Percentiles rank a stretch among this genome's conserved stretches.
phyloP scores from a whole-genome alignment of 2,797 vertebrate species.

The Sebastes trivittatus region DNA sequence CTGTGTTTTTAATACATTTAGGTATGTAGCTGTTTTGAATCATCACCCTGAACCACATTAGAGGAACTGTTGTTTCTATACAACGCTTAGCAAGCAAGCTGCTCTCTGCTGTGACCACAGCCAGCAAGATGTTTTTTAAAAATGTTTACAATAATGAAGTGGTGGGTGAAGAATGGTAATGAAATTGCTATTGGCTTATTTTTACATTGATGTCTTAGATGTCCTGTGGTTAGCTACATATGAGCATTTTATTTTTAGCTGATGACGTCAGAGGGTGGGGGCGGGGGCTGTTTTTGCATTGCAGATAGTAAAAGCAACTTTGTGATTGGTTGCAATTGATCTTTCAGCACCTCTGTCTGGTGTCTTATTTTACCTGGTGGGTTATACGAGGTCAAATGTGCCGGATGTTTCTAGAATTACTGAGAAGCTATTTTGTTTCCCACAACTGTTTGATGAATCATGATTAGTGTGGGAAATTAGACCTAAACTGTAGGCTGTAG shows the following conservation, averaged over 20 bases:
- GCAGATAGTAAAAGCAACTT: background rate
- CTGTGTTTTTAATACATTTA: background rate
- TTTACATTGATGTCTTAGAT: background rate
- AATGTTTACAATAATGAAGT: background rate
- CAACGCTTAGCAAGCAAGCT: background rate
- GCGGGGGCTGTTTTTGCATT: background rate
- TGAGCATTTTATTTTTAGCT: constrained; percentile 9
- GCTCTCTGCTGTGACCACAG: background rate
- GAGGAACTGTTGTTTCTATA: constrained; percentile 37
- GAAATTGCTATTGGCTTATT: background rate
- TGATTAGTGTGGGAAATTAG: background rate
- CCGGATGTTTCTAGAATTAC: background rate
- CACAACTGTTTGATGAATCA: background rate
- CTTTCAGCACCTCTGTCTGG: background rate
- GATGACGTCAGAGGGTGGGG: background rate
- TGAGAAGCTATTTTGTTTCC: constrained; percentile 11
- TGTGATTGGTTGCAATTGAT: background rate
- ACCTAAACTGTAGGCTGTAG: background rate
- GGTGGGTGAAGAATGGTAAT: background rate
- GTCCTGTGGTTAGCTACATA: background rate
- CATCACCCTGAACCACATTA: constrained; percentile 13
- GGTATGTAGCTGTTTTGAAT: background rate
- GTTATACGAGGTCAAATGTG: constrained; percentile 6
- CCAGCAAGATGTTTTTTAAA: background rate
- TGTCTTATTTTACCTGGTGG: constrained; percentile 17